phyloP scores from a whole-genome alignment of 2,888 invertebrate genomes.

The Hemistola chrysoprasaria region DNA sequence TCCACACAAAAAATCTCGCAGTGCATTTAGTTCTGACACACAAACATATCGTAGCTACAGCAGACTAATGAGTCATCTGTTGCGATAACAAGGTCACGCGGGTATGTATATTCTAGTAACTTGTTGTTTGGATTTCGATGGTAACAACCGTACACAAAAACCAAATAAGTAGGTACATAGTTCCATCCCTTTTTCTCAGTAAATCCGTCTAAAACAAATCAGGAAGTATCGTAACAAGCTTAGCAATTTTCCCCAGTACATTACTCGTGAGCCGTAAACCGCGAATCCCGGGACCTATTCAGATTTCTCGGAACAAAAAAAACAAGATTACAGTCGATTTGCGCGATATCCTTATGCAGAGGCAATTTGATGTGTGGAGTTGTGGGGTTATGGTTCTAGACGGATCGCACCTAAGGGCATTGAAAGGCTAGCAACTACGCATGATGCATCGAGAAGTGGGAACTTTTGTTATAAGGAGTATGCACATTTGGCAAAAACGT shows the following conservation, averaged over 20 bases:
- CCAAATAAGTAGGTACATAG: too few relatives aligned
- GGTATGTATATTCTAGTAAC: too few relatives aligned
- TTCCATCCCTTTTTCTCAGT: too few relatives aligned
- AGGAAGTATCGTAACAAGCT: conserved; percentile 2
- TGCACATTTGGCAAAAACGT: too few relatives aligned
- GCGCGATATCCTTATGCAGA: conserved; percentile 73
- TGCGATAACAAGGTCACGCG: too few relatives aligned
- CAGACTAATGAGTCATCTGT: too few relatives aligned
- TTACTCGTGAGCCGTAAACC: conserved; percentile 61
- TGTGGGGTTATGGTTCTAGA: conserved; percentile 26
- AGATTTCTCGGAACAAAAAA: conserved; percentile 68
- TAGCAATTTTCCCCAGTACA: conserved; percentile 63
- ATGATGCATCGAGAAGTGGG: conserved; percentile 1
- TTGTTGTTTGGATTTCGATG: too few relatives aligned
- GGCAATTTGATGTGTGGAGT: conserved; percentile 59
- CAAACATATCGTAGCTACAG: too few relatives aligned
- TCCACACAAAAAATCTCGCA: too few relatives aligned
- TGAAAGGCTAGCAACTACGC: conserved; percentile 10
- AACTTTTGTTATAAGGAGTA: too few relatives aligned
- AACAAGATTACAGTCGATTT: conserved; percentile 76
- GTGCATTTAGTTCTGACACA: too few relatives aligned
- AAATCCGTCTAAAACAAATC: neutral
- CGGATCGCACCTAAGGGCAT: conserved; percentile 20
- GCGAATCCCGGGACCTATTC: conserved; percentile 41
- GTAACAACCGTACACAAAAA: too few relatives aligned